Evolutionary conservation across 1,140 invertebrate species (phyloP).

Genomic region (Wasmannia auropunctata): DNA sequence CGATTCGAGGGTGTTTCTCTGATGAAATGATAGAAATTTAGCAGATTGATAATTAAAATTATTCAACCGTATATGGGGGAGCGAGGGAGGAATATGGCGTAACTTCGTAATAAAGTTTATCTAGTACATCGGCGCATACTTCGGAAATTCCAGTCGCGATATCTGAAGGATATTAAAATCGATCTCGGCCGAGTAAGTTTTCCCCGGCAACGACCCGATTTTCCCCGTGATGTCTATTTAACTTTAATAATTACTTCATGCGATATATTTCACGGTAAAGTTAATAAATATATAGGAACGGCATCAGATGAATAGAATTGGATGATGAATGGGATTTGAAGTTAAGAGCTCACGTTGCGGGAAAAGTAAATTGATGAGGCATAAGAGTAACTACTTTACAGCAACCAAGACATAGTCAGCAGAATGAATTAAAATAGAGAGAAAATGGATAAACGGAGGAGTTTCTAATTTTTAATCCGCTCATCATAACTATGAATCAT

Average conservation of each 20-base stretch:
- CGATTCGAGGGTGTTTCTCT: not conserved
- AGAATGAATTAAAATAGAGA: not conserved
- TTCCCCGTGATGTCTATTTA: slow-evolving; percentile 61
- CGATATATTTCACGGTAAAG: slow-evolving; percentile 41
- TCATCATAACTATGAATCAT: not conserved
- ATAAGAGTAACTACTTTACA: slow-evolving; percentile 37
- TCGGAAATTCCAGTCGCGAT: slow-evolving; percentile 62
- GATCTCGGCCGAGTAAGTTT: slow-evolving; percentile 65
- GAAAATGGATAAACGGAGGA: not conserved
- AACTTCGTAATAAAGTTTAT: slow-evolving; percentile 70
- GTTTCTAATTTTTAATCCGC: slow-evolving; percentile 3
- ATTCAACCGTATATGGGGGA: slow-evolving; percentile 45
- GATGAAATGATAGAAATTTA: not conserved
- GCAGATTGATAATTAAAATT: slow-evolving; percentile 55
- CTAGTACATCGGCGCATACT: slow-evolving; percentile 54
- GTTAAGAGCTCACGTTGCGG: slow-evolving; percentile 13
- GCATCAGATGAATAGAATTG: slow-evolving; percentile 43
- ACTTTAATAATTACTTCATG: slow-evolving; percentile 68
- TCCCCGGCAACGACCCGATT: slow-evolving; percentile 59
- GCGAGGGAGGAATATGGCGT: slow-evolving; percentile 17
- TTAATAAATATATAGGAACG: slow-evolving; percentile 49
- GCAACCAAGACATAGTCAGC: not conserved
- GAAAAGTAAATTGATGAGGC: slow-evolving; percentile 40
- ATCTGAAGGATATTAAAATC: slow-evolving; percentile 72
- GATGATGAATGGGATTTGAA: slow-evolving; percentile 51